Conservation (phyloP, 2,797 vertebrate species). For the Cheirogaleus major region DNA sequence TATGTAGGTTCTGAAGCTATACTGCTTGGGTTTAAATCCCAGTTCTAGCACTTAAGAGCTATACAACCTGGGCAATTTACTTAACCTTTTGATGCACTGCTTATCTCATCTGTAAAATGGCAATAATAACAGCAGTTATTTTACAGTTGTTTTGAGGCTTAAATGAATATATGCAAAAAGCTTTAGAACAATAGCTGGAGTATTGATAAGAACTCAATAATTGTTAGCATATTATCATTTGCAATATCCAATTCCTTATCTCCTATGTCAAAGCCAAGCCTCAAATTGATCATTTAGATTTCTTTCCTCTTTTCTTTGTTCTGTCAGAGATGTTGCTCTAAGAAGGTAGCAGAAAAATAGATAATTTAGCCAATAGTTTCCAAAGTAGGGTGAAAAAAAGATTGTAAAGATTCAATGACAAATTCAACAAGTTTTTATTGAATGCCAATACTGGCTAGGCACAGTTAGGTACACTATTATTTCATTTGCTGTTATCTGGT, state of each 20-base stretch:
- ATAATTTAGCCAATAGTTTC: slow-evolving; percentile 17
- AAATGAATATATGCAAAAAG: background rate
- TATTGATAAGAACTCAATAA: background rate
- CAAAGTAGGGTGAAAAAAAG: slow-evolving; percentile 3
- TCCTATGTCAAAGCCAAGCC: slow-evolving; percentile 7
- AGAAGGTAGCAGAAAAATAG: background rate
- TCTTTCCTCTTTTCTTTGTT: slow-evolving; percentile 18
- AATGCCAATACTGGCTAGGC: background rate
- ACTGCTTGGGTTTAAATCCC: background rate
- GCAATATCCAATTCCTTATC: background rate
- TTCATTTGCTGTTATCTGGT: slow-evolving; percentile 1
- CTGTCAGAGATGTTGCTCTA: background rate
- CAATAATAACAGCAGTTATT: background rate
- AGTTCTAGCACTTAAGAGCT: background rate
- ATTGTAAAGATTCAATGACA: slow-evolving; percentile 31
- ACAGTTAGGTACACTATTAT: background rate
- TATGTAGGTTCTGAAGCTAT: background rate
- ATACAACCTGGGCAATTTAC: background rate
- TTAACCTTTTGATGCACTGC: background rate
- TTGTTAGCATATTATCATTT: background rate
- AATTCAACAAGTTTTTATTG: slow-evolving; percentile 54
- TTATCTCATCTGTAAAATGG: slow-evolving; percentile 18
- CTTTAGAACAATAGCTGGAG: background rate
- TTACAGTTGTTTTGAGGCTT: background rate
- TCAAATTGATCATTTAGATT: background rate